These are phyloP conservation scores for Gymnocheta viridis DNA, from an alignment of 2,888 invertebrate species.

Conservation along the genomic window DNA sequence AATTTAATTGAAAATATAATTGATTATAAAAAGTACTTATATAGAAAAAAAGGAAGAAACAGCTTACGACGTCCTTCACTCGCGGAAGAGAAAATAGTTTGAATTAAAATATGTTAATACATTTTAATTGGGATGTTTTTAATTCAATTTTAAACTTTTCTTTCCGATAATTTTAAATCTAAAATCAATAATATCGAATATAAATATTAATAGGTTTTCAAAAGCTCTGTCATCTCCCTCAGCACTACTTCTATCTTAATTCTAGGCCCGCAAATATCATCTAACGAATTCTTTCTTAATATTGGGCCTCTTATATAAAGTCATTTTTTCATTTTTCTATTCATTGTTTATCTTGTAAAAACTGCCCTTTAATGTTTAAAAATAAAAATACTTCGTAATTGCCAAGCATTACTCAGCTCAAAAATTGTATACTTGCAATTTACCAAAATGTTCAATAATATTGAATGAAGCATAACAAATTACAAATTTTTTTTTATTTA, in stretches of 20 bases:
- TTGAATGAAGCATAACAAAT: slow-evolving; percentile 63
- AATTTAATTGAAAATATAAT: not conserved
- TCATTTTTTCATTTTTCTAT: too few species aligned
- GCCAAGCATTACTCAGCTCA: not conserved
- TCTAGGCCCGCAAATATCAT: too few species aligned
- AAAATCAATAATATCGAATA: too few species aligned
- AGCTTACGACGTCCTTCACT: not conserved
- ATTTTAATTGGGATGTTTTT: not conserved
- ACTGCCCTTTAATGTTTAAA: slow-evolving; percentile 4
- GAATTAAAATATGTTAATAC: not conserved
- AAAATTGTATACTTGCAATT: slow-evolving; percentile 32
- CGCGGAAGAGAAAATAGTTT: not conserved
- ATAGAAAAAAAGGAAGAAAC: not conserved
- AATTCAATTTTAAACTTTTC: not conserved
- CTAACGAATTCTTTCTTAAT: not conserved
- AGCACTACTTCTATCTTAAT: too few species aligned
- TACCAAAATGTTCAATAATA: slow-evolving; percentile 43
- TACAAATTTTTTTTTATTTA: slow-evolving; percentile 27
- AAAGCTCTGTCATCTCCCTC: too few species aligned
- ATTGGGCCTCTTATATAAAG: too few species aligned
- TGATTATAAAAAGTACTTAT: not conserved
- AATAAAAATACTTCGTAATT: not conserved
- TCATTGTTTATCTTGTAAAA: not conserved
- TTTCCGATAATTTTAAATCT: not conserved
- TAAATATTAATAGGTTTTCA: too few species aligned